These are phyloP conservation scores for Lasioglossum lativentre DNA, from an alignment of 2,888 invertebrate species.

Conservation along the genomic window DNA sequence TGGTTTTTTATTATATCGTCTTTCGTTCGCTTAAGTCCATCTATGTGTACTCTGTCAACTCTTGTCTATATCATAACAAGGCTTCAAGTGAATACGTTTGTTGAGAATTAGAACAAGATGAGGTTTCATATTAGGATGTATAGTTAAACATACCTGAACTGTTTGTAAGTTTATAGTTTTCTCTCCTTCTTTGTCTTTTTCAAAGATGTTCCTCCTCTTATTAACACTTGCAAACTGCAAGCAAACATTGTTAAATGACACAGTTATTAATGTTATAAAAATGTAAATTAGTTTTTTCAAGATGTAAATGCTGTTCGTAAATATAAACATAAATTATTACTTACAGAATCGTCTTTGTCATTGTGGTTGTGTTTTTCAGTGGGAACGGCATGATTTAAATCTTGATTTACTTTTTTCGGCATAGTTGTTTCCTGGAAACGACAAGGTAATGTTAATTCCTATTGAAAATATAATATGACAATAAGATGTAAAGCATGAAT, in stretches of 20 bases:
- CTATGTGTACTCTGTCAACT: constrained; percentile 94
- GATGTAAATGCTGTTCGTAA: not conserved
- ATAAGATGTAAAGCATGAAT: not conserved
- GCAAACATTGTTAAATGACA: constrained; percentile 20
- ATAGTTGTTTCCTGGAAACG: constrained; percentile 70
- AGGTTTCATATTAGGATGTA: constrained; percentile 46
- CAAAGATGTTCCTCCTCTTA: constrained; percentile 38
- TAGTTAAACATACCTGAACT: constrained; percentile 70
- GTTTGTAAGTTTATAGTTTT: constrained; percentile 71
- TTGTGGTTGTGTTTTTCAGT: constrained; percentile 37
- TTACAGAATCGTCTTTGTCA: constrained; percentile 55
- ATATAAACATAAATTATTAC: constrained; percentile 4
- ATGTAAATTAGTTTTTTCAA: not conserved
- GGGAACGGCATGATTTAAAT: constrained; percentile 31
- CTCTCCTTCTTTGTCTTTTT: constrained; percentile 41
- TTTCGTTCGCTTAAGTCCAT: constrained; percentile 94
- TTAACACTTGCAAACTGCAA: constrained; percentile 58
- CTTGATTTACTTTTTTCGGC: constrained; percentile 57
- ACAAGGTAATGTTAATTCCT: not conserved
- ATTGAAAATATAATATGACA: not conserved
- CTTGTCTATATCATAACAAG: constrained; percentile 86
- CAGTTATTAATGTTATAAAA: not conserved
- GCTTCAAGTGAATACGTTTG: not conserved
- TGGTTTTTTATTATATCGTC: constrained; percentile 94
- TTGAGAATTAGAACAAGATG: not conserved